A percentile compares a stretch with the other conserved stretches of the same genome.
phyloP scores from a whole-genome alignment of 1,140 invertebrate genomes.

The Diorhabda carinulata region DNA sequence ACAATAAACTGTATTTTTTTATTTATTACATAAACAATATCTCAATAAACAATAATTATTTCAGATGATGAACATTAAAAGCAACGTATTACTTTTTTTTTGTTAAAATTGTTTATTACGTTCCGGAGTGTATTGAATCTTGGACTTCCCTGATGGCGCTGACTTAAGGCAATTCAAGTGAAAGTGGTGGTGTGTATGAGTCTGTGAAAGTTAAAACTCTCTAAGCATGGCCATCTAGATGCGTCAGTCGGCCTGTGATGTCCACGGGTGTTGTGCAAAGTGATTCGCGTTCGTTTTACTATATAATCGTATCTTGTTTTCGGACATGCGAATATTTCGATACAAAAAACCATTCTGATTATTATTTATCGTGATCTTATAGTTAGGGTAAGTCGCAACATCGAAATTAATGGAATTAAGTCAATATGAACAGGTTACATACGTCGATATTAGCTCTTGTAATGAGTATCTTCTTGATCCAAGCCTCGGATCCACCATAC shows the following conservation, averaged over 20 bases:
- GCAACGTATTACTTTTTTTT: background rate
- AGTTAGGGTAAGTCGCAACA: background rate
- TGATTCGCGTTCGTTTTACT: constrained; percentile 19
- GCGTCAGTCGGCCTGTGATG: constrained; percentile 18
- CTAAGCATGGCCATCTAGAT: constrained; percentile 19
- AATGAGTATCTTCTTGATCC: constrained; percentile 46
- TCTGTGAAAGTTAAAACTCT: constrained; percentile 23
- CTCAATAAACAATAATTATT: constrained; percentile 13
- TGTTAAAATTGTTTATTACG: background rate
- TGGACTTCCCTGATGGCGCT: background rate
- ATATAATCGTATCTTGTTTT: too few species aligned
- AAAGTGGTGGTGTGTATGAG: constrained; percentile 13
- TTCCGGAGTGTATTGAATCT: background rate
- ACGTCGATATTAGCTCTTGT: constrained; percentile 43
- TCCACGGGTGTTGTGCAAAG: constrained; percentile 16
- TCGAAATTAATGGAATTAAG: constrained; percentile 4
- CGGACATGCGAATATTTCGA: too few species aligned
- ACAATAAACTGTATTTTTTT: background rate
- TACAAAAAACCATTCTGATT: too few species aligned
- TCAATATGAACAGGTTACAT: constrained; percentile 46
- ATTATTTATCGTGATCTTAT: too few species aligned
- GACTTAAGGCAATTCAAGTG: constrained; percentile 16
- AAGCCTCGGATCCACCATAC: constrained; percentile 44
- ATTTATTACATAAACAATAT: constrained; percentile 15
- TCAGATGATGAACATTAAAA: background rate